phyloP scores from a whole-genome alignment of 2,797 vertebrate genomes.

The Chloroceryle amazona region DNA sequence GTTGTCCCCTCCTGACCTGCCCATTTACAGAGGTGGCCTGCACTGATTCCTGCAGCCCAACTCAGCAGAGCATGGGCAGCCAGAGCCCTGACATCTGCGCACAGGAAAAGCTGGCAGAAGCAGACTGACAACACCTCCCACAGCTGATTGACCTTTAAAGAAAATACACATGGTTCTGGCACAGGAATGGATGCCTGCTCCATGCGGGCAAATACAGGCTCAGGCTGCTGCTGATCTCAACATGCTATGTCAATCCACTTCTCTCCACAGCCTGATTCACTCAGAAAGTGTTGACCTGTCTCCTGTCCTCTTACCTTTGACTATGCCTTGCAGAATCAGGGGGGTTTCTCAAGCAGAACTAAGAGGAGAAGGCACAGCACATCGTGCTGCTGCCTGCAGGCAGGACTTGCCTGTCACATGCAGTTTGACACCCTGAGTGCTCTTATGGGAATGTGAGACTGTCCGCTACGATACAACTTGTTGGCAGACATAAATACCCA shows the following conservation, averaged over 20 bases:
- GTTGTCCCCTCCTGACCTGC: background rate
- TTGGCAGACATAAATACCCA: background rate
- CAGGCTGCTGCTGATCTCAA: background rate
- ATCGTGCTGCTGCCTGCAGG: background rate
- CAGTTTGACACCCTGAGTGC: background rate
- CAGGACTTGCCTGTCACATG: background rate
- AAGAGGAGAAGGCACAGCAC: background rate
- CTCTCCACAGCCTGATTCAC: background rate
- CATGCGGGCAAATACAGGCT: background rate
- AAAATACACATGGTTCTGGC: background rate
- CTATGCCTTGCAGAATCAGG: background rate
- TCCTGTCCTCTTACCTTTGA: background rate
- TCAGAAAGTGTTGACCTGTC: background rate
- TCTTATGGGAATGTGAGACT: background rate
- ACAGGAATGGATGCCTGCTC: background rate
- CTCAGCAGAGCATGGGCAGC: background rate
- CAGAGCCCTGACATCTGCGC: background rate
- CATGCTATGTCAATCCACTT: background rate
- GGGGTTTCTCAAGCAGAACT: conserved; percentile 8
- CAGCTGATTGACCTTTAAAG: conserved; percentile 47
- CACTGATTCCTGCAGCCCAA: background rate
- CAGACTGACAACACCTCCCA: conserved; percentile 11
- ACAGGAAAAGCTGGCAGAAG: background rate
- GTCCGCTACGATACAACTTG: background rate
- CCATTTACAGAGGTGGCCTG: background rate